Percentiles rank a stretch among this genome's conserved stretches.
phyloP scores from a whole-genome alignment of 2,888 invertebrate genomes.

The Drosophila niveifrons region DNA sequence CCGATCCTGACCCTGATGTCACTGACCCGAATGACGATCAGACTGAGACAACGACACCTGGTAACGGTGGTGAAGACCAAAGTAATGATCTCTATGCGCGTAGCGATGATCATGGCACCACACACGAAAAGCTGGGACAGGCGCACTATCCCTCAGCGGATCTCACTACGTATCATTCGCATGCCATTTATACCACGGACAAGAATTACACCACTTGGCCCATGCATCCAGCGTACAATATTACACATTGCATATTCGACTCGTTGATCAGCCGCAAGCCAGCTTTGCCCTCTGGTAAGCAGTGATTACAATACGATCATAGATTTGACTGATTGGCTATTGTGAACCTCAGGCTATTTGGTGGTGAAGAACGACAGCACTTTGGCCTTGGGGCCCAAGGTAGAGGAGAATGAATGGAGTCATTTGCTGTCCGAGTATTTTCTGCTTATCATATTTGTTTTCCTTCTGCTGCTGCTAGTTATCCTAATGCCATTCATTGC shows the following conservation, averaged over 20 bases:
- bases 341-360: conserved; percentile 73
- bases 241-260: conserved; percentile 41
- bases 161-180: conserved; percentile 27
- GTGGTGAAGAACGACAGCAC: conserved; percentile 68
- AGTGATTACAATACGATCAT: neutral
- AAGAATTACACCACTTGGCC: neutral
- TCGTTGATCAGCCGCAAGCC: neutral
- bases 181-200: neutral
- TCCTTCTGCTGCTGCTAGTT: conserved; percentile 88
- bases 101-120: conserved; percentile 27
- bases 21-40: too few species aligned
- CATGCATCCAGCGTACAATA: conserved; percentile 24
- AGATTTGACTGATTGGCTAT: neutral
- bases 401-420: conserved; percentile 85
- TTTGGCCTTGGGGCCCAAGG: conserved; percentile 75
- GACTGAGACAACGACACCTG: too few species aligned
- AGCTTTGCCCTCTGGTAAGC: conserved; percentile 44
- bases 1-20: neutral
- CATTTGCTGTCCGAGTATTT: conserved; percentile 85
- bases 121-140: conserved; percentile 54
- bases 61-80: neutral
- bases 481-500: conserved; percentile 92
- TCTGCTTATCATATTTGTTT: conserved; percentile 87
- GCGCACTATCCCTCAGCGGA: conserved; percentile 32
- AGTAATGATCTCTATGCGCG: neutral